These are phyloP conservation scores for Lacerta agilis DNA, from an alignment of 2,797 vertebrate species.

Conservation along the genomic window DNA sequence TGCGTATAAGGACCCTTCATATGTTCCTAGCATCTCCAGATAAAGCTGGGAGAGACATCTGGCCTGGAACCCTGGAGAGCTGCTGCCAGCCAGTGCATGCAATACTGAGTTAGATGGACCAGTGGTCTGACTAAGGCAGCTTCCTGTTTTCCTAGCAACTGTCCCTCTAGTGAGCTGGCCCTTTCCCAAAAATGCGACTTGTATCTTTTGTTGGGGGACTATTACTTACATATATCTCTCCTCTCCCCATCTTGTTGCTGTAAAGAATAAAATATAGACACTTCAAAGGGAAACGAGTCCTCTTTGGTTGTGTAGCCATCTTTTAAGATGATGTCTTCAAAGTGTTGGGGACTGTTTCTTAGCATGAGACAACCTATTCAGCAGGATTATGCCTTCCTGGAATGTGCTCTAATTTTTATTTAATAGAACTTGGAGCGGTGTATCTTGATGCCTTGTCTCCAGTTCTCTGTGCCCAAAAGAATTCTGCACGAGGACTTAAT, in stretches of 20 bases:
- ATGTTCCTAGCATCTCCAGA: too few relatives aligned
- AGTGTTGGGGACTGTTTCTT: background rate
- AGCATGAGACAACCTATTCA: background rate
- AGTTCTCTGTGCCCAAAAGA: background rate
- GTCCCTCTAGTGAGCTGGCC: background rate
- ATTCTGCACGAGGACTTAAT: background rate
- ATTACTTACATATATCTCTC: background rate
- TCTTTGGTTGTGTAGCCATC: background rate
- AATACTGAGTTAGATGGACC: too few relatives aligned
- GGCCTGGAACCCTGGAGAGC: too few relatives aligned
- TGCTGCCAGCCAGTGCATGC: too few relatives aligned
- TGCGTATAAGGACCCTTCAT: too few relatives aligned
- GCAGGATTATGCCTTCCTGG: background rate
- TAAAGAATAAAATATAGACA: background rate
- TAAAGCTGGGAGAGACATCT: too few relatives aligned
- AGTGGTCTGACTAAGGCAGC: too few relatives aligned
- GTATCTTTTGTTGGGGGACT: background rate
- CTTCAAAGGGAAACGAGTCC: background rate
- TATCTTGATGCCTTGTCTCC: background rate
- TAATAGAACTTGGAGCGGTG: background rate
- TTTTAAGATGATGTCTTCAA: slow-evolving; percentile 5
- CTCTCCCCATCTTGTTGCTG: background rate
- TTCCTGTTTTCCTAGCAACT: background rate
- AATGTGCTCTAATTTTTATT: slow-evolving; percentile 26
- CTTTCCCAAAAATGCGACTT: background rate